Conservation (phyloP, 2,888 invertebrate species). For the Orthosia gracilis region DNA sequence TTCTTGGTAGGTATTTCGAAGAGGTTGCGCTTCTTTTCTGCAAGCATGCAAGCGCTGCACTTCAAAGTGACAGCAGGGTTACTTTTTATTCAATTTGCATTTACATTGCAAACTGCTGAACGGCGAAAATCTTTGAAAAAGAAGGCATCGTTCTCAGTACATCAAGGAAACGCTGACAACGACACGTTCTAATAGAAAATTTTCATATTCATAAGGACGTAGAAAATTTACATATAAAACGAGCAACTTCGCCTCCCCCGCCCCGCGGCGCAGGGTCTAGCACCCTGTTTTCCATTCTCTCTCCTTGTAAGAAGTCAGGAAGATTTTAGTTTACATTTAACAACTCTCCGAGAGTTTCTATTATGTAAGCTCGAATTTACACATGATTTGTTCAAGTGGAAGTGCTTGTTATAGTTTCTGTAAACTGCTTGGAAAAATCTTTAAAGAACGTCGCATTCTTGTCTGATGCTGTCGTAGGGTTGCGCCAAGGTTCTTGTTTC, state of each 20-base stretch:
- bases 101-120: slow-evolving; percentile 77
- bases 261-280: slow-evolving; percentile 78
- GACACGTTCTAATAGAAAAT: slow-evolving; percentile 91
- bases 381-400: slow-evolving; percentile 64
- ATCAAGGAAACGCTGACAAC: slow-evolving; percentile 88
- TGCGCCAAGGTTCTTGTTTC: slow-evolving; percentile 26
- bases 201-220: slow-evolving; percentile 91
- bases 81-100: slow-evolving; percentile 76
- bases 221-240: slow-evolving; percentile 90
- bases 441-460: slow-evolving; percentile 16
- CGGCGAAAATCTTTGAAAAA: slow-evolving; percentile 77
- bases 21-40: slow-evolving; percentile 1
- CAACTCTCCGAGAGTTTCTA: slow-evolving; percentile 62
- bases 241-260: slow-evolving; percentile 85
- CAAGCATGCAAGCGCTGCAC: slow-evolving; percentile 35
- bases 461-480: neutral
- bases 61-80: slow-evolving; percentile 48
- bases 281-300: slow-evolving; percentile 84
- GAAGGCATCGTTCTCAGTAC: slow-evolving; percentile 79
- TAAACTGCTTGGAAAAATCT: slow-evolving; percentile 38
- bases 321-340: slow-evolving; percentile 78
- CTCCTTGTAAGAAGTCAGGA: slow-evolving; percentile 81
- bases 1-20: neutral
- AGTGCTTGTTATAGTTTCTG: slow-evolving; percentile 50
- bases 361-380: slow-evolving; percentile 67